Conservation (phyloP, 2,113 vertebrate species). For the Gallinago jamesoni region DNA sequence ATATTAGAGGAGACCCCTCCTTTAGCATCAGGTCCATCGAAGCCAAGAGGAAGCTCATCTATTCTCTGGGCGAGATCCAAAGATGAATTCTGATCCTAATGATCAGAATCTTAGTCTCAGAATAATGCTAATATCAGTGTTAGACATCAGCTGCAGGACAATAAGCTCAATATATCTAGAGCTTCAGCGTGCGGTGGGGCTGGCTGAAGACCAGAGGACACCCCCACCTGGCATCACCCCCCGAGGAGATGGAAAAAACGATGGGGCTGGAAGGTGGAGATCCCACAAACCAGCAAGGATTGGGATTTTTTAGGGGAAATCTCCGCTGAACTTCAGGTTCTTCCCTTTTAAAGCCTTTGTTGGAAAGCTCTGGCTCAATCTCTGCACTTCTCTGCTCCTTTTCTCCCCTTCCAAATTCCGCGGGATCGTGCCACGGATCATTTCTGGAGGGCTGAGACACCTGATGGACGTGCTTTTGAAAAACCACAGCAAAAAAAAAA, state of each 20-base stretch:
- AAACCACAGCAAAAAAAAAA: slow-evolving; percentile 14
- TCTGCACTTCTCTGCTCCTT: not conserved
- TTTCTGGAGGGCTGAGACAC: not conserved
- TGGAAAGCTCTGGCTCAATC: not conserved
- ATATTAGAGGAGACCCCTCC: not conserved
- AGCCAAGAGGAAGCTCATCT: not conserved
- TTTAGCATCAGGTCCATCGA: not conserved
- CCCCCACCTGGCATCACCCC: too few species aligned
- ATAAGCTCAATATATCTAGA: not conserved
- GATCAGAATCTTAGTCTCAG: not conserved
- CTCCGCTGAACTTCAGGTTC: too few species aligned
- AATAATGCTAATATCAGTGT: too few species aligned
- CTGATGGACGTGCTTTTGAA: not conserved
- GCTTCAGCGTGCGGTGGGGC: rapidly evolving
- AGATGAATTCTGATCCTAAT: not conserved
- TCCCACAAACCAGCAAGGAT: not conserved
- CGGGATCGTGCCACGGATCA: not conserved
- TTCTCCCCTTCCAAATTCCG: not conserved
- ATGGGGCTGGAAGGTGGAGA: too few species aligned
- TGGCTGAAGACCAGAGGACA: too few species aligned
- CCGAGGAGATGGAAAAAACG: not conserved
- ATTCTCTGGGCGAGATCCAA: not conserved
- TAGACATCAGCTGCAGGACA: not conserved
- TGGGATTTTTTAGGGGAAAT: not conserved
- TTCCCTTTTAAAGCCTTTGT: not conserved